Evolutionary conservation across 2,113 vertebrate genomes (phyloP), one percentile per base, ranked within the genome.

Genomic region (Empidonax traillii): DNA sequence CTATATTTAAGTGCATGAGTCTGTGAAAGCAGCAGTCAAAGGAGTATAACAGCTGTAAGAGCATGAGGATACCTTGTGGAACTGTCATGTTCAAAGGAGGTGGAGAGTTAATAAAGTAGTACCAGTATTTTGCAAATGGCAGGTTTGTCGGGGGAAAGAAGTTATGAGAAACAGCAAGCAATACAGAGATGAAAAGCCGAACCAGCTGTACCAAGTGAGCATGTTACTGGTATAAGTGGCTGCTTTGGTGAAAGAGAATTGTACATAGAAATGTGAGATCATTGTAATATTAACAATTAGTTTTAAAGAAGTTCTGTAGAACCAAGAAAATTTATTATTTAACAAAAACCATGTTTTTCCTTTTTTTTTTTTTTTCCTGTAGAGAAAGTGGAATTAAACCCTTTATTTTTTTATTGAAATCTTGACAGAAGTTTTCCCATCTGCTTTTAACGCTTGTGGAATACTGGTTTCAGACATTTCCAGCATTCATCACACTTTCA

Each of bases 311-410:
- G 4, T 41, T 72, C 46, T 68, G 49, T 27, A 25, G 17, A 90
- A 74, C 24, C 6, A 56, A 56, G 4, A 65, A 58, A 76, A 66
- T 4, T 12, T n/a, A 23, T 15, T 35, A 35, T 27, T 81, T 46
- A 52, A 8, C 5, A 65, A 65, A 58, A 2, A n/a, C 2, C 3
- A 9, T 9, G 19, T 31, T n/a, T 5, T 3, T 0, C 2, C 6
- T 2, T 7, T 13, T 39, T 43, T 43, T 47, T 58, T 24, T 56
- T 62, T 35, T 47, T 55, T 62, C 25, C 22, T 31, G 4, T 9
- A 63, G 4, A 61, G 10, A 78, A 56, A 10, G 14, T 19, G 68
- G 41, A 87, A 82, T 68, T 53, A 4, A 12, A 5, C 2, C 10
- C 4, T 1, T 3, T 39, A 11, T 24, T 41, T 67, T 69, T 71